Conservation (phyloP, 2,888 invertebrate species). For the Beris chalybata region DNA sequence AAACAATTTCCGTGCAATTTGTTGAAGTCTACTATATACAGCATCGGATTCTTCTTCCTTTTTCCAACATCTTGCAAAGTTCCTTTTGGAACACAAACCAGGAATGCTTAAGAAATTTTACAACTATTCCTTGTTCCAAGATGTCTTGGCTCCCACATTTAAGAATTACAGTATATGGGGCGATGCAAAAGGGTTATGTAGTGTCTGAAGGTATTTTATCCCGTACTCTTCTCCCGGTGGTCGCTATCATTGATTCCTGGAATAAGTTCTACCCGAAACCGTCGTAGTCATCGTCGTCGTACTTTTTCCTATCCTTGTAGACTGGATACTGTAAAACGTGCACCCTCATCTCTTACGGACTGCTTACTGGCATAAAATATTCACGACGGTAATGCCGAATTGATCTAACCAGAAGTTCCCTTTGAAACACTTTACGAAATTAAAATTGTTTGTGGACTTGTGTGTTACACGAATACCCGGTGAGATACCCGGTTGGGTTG, state of each 20-base stretch:
- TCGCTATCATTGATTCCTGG: no score
- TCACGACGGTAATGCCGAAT: conserved; percentile 34
- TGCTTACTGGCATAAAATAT: conserved; percentile 31
- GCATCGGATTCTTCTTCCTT: background rate
- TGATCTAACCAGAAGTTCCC: conserved; percentile 35
- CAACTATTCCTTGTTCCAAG: no score
- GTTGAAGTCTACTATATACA: conserved; percentile 12
- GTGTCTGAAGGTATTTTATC: no score
- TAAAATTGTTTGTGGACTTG: conserved; percentile 36
- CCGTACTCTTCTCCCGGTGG: no score
- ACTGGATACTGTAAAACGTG: no score
- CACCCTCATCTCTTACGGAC: background rate
- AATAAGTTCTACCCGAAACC: no score
- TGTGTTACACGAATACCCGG: conserved; percentile 16
- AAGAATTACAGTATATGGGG: no score
- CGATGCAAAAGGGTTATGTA: no score
- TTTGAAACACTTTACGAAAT: conserved; percentile 36
- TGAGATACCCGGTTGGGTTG: conserved; percentile 8
- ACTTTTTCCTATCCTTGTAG: no score
- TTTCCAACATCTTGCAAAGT: background rate
- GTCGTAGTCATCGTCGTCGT: no score
- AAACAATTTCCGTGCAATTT: conserved; percentile 26
- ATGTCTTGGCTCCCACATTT: no score
- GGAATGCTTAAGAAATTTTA: no score
- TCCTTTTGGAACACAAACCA: background rate